Evolutionary conservation across 2,888 invertebrate genomes (phyloP).

Genomic region (Cerceris rybyensis): DNA sequence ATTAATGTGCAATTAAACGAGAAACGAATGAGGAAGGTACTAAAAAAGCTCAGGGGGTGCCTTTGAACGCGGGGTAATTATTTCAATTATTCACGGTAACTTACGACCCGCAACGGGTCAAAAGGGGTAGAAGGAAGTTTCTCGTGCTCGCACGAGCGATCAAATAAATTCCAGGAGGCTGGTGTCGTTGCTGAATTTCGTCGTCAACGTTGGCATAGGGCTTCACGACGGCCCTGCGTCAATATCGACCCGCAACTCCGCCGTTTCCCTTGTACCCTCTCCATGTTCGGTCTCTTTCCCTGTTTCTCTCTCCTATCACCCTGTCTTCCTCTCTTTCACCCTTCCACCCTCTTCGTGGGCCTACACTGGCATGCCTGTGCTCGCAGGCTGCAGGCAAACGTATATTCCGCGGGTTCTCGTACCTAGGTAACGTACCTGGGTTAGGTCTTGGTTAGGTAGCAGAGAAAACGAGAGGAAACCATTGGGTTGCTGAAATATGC

Average conservation of each 20-base stretch:
- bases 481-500: slow-evolving; percentile 46
- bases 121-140: background rate
- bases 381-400: background rate
- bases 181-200: slow-evolving; percentile 48
- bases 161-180: slow-evolving; percentile 31
- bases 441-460: too few species aligned
- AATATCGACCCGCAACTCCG: slow-evolving; percentile 56
- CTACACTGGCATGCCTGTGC: background rate
- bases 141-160: slow-evolving; percentile 30
- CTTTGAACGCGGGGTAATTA: slow-evolving; percentile 9
- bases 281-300: slow-evolving; percentile 21
- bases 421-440: too few species aligned
- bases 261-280: slow-evolving; percentile 45
- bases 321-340: too few species aligned
- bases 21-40: background rate
- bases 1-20: background rate
- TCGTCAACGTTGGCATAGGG: slow-evolving; percentile 49
- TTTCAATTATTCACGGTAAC: slow-evolving; percentile 19
- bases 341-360: background rate
- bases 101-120: background rate
- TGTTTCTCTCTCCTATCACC: too few species aligned
- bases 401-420: background rate
- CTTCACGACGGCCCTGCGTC: slow-evolving; percentile 58
- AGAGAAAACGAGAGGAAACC: slow-evolving; percentile 37
- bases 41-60: background rate